Conservation (phyloP, 64 coral and sea anemone species). For the Trachythela sp. region DNA sequence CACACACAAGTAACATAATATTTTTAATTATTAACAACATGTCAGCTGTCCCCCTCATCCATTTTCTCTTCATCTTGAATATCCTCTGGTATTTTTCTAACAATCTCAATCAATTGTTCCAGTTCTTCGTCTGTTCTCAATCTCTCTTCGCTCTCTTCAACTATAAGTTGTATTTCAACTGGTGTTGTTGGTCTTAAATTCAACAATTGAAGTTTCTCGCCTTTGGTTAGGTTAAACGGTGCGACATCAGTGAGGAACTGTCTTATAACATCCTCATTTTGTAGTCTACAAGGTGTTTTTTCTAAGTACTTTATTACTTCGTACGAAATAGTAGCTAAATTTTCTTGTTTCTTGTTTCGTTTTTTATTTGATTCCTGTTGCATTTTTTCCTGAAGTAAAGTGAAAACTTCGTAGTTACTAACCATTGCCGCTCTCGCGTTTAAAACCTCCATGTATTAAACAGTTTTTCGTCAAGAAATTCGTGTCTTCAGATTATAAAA, state of each 20-base stretch:
- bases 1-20: no score
- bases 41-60: background rate
- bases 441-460: background rate
- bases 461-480: background rate
- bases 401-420: slow-evolving; percentile 8
- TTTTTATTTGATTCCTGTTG: background rate
- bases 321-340: slow-evolving; percentile 5
- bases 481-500: background rate
- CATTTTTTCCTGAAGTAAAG: slow-evolving; percentile 15
- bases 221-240: background rate
- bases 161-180: background rate
- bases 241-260: background rate
- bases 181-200: slow-evolving; percentile 4
- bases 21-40: no score
- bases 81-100: background rate
- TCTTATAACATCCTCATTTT: background rate
- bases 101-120: slow-evolving; percentile 9
- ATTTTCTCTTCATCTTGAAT: background rate
- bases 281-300: slow-evolving; percentile 4
- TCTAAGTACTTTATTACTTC: slow-evolving; percentile 18
- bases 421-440: background rate
- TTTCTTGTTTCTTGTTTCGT: background rate
- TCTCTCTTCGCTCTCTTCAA: slow-evolving; percentile 21
- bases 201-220: slow-evolving; percentile 21
- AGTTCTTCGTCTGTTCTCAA: background rate